These are phyloP conservation scores for Prochilodus magdalenae DNA, from an alignment of 2,113 vertebrate species.

Conservation along the genomic window DNA sequence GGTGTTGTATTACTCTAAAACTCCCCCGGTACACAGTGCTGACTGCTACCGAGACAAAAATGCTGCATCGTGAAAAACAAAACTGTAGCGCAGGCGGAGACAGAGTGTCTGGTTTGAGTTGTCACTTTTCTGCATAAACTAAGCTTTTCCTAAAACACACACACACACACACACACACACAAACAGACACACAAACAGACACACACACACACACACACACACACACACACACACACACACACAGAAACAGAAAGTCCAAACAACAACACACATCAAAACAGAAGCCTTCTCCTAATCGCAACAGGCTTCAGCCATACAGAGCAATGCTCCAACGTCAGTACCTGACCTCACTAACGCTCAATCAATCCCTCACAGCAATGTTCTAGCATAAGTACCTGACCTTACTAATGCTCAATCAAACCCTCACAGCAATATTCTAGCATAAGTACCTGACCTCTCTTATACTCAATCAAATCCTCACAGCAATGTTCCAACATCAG, in stretches of 20 bases:
- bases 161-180: neutral
- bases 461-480: no score
- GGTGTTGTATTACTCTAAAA: neutral
- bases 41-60: neutral
- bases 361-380: no score
- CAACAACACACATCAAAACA: conserved; percentile 1
- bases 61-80: conserved; percentile 43
- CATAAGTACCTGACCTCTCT: no score
- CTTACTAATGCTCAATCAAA: no score
- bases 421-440: no score
- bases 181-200: neutral
- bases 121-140: conserved; percentile 43
- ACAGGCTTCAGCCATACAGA: no score
- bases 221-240: conserved; percentile 28
- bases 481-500: no score
- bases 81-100: conserved; percentile 23
- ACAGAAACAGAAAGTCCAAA: neutral
- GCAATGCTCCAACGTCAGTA: no score
- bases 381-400: no score
- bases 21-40: neutral
- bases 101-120: conserved; percentile 21
- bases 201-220: conserved; percentile 31
- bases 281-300: neutral
- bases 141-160: conserved; percentile 11
- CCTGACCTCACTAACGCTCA: no score